These are phyloP conservation scores for Agrotis exclamationis DNA, from an alignment of 2,888 invertebrate genomes.

Conservation along the genomic window DNA sequence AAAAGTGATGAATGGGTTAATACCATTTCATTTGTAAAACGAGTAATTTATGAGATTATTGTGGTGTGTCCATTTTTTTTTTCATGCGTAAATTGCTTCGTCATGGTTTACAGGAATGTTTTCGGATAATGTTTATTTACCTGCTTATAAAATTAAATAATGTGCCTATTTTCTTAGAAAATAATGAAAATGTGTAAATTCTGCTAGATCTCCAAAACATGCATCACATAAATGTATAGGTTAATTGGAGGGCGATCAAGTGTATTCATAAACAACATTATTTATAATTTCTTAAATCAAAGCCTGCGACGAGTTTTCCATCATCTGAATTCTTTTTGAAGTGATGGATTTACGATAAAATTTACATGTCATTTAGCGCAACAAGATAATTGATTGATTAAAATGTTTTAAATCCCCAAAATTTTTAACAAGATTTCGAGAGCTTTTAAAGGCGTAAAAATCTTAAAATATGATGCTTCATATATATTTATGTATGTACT, in stretches of 20 bases:
- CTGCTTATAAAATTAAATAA: too few relatives aligned
- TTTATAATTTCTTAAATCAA: not conserved
- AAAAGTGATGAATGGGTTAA: constrained; percentile 57
- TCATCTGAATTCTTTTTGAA: not conserved
- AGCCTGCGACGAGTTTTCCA: not conserved
- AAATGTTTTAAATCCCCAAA: too few relatives aligned
- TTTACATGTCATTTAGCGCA: not conserved
- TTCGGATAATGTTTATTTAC: too few relatives aligned
- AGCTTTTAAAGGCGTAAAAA: not conserved
- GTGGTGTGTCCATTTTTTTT: constrained; percentile 23
- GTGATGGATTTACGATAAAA: constrained; percentile 23
- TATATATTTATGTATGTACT: too few relatives aligned
- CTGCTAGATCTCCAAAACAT: too few relatives aligned
- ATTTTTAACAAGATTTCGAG: too few relatives aligned
- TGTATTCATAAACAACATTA: not conserved
- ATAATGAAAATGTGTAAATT: too few relatives aligned
- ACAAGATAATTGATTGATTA: constrained; percentile 7
- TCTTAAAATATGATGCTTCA: not conserved
- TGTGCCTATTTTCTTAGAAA: too few relatives aligned
- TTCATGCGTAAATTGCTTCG: not conserved
- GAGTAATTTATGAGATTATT: constrained; percentile 53
- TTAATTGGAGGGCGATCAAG: too few relatives aligned
- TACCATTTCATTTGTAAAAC: constrained; percentile 49
- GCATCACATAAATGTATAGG: too few relatives aligned
- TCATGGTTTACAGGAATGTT: constrained; percentile 7